Evolutionary conservation across 2,888 invertebrate species (phyloP), one percentile per base, ranked within the genome.

Genomic region (Apoda limacodes): DNA sequence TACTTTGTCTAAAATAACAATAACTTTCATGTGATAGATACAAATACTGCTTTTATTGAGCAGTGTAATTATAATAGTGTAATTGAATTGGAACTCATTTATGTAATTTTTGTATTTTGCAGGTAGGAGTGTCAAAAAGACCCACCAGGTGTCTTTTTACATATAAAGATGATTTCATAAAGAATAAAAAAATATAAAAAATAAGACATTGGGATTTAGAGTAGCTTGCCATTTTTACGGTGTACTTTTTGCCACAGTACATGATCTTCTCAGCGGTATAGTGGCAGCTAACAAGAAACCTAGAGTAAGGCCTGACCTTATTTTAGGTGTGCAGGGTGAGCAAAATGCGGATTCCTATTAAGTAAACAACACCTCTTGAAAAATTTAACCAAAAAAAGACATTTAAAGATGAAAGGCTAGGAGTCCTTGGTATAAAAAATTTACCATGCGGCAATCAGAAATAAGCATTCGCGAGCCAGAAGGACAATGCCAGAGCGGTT

Each of bases 121-220:
- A n/a, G n/a, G n/a, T n/a, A n/a, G n/a, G n/a, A n/a, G n/a, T n/a
- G n/a, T n/a, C n/a, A n/a, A n/a, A 24, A n/a, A 7, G 24, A 24
- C 11, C n/a, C n/a, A n/a, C n/a, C n/a, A n/a, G n/a, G n/a, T n/a
- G n/a, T n/a, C n/a, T n/a, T 4, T n/a, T n/a, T n/a, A n/a, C n/a
- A n/a, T n/a, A n/a, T 71, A 52, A n/a, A n/a, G n/a, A 24, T 13
- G 24, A 7, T 4, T 9, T 24, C 4, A 24, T 12, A 7, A 24
- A 24, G 13, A 13, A 12, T 24, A 7, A 12, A 9, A 24, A 4
- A 13, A 4, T 11, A 24, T 24, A 11, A 24, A 12, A 9, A 12
- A 24, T 5, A 12, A 24, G n/a, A 24, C 4, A 6, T 5, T 11
- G 12, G 10, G 11, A 11, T 7, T 12, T 5, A 24, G 24, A 24